Base-by-base conservation (phyloP, 2,797 vertebrate genomes). In the Podargus strigoides region DNA sequence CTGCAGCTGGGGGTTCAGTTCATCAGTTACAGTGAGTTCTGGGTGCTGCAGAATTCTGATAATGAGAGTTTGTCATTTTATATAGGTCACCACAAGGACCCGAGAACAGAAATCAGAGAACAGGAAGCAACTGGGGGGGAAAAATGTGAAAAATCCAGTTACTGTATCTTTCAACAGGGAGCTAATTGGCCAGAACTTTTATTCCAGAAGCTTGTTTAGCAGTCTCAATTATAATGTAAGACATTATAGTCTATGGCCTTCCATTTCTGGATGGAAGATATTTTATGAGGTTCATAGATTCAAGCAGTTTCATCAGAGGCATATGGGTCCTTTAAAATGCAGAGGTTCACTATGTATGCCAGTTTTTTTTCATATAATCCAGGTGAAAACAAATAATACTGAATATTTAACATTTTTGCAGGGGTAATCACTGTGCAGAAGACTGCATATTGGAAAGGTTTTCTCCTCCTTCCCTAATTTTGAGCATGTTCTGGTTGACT, bases 11-110 rank as follows among this genome's bases (percentile, higher is more conserved):
- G 46, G 21, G 62, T 82, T 68, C 27, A 69, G 62, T 82, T 94
- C 85, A 17, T 77, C 86, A 90, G 7, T 92, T 94, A 67, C 30
- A 53, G 75, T 68, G 59, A 21, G 46, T 56, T 74, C 88, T 84
- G 95, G 87, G 59, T 79, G 89, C 94, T 94, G 87, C 59, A 85
- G 76, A 78, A 78, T 93, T 93, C 93, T 81, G 81, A 93, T 92
- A 90, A 94, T 91, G 90, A 95, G 86, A 76, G 41, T 86, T 93
- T 85, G 50, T 78, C 67, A 52, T 50, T 83, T 88, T 91, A 77
- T 96, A 20, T 93, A 96, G 95, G 95, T 96, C 92, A 96, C n/a
- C 16, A 53, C 44, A 89, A 95, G 53, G 69, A 87, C 69, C 70
- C 83, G 83, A 88, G 82, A 89, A 93, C 47, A 95, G 82, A 86